A percentile compares a stretch with the other conserved stretches of the same genome.
phyloP scores from a whole-genome alignment of 2,888 invertebrate genomes.

The Orthonevra nobilis region DNA sequence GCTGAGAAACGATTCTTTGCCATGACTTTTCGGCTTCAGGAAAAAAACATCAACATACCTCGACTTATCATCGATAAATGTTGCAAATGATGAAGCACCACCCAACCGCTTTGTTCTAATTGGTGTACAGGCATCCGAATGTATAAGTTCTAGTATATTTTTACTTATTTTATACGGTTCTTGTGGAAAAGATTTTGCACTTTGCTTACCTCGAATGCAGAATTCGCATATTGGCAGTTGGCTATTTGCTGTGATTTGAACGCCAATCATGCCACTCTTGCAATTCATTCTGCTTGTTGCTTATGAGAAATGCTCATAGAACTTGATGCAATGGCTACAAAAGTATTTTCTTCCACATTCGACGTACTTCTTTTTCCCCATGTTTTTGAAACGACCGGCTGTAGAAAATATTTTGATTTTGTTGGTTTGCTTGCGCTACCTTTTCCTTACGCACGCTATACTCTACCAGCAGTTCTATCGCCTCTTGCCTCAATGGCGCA shows the following conservation, averaged over 20 bases:
- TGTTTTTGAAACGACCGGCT: not conserved
- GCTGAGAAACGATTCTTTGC: conserved; percentile 15
- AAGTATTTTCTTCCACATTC: conserved; percentile 1
- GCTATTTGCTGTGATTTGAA: not conserved
- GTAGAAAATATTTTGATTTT: not conserved
- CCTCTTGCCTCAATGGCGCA: conserved; percentile 76
- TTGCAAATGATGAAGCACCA: conserved; percentile 3
- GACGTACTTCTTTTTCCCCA: conserved; percentile 15
- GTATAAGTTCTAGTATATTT: not conserved
- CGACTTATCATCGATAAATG: conserved; percentile 24
- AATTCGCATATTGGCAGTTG: conserved; percentile 23
- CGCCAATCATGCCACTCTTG: not conserved
- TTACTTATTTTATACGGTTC: not conserved
- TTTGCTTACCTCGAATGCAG: conserved; percentile 31
- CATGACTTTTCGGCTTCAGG: conserved; percentile 14
- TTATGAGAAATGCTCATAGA: not conserved
- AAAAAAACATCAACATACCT: conserved; percentile 15
- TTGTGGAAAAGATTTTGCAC: conserved; percentile 17
- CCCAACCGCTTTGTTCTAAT: not conserved
- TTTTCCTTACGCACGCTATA: conserved; percentile 63
- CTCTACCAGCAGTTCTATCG: conserved; percentile 69
- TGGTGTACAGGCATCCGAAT: conserved; percentile 17
- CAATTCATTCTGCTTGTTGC: not conserved
- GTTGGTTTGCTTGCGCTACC: conserved; percentile 3
- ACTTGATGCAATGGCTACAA: not conserved